Base-by-base conservation (phyloP, 35 echinoderm and acorn worm genomes). In the Acanthaster planci region DNA sequence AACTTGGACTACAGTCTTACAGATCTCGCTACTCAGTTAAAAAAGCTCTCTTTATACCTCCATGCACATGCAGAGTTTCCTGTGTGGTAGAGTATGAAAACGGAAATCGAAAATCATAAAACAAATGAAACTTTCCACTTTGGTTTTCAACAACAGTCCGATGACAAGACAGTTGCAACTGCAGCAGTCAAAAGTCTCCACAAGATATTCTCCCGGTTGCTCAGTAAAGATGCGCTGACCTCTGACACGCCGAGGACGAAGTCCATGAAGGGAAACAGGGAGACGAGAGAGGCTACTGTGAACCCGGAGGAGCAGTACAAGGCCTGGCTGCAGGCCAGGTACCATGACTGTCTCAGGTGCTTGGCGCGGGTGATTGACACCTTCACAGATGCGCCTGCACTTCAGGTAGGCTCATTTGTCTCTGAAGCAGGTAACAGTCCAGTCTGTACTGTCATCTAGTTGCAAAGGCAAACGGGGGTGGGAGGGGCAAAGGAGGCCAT, bases 241-340 rank as follows among this genome's bases (percentile, higher is more conserved):
- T 21, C 37, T 9, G 2, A 29, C 47, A 40, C 10, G 22, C 51
- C 12, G 68, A 37, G 51, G 34, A 12, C 34, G 16, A 52, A 6
- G 5, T 17, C 84, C 47, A 37, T 51, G 40, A 18, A 30, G 55
- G 37, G 17, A 2, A 55, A n/a, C 27, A 32, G 29, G 8, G 60
- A 76, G 53, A 82, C 8, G 12, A 17, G n/a, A 22, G 44, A 55
- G 14, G 59, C 52, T 29, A 76, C 4, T 12, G 12, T 47, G 42
- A 47, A 40, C 5, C 53, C 56, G 50, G 75, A 88, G 29, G 80
- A 93, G 29, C 78, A 93, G 77, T 88, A 93, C 76, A 87, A 82
- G 75, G 64, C 55, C 10, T 93, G 91, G 91, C 52, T 93, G 42
- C 79, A 84, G 34, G 86, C 76, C 5, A 88, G 86, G 53, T 93